Evolutionary conservation across 2,113 vertebrate species (phyloP).

Genomic region (Cygnus buccinator): DNA sequence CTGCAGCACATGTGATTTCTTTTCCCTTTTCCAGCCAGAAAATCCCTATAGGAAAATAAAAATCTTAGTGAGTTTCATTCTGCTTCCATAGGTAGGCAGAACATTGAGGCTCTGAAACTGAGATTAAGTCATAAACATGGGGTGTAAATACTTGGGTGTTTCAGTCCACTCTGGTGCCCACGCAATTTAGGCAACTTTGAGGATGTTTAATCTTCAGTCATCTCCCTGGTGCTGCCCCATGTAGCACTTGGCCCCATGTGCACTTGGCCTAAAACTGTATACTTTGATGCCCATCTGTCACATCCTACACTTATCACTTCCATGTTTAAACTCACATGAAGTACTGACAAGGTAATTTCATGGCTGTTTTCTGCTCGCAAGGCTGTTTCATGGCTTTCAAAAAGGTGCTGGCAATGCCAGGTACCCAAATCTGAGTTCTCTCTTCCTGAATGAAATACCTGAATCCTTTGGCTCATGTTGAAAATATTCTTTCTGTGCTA

Average conservation of each 20-base stretch:
- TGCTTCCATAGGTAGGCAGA: neutral
- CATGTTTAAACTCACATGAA: neutral
- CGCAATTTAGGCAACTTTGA: neutral
- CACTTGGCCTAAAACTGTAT: neutral
- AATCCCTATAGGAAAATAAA: neutral
- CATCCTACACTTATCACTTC: neutral
- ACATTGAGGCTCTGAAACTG: neutral
- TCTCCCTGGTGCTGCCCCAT: neutral
- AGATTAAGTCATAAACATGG: neutral
- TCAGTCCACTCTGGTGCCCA: neutral
- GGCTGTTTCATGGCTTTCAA: neutral
- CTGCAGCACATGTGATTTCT: constrained; percentile 10
- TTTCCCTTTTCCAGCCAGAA: neutral
- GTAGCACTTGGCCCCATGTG: neutral
- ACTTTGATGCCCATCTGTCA: neutral
- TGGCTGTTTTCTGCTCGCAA: neutral
- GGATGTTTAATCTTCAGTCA: neutral
- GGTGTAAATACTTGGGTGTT: neutral
- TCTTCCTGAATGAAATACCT: neutral
- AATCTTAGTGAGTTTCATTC: neutral
- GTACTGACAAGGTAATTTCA: neutral
- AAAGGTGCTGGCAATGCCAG: neutral
- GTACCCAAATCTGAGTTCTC: neutral
- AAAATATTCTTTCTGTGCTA: neutral
- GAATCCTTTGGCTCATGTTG: neutral